phyloP scores from a whole-genome alignment of 2,888 invertebrate genomes.

The Mamestra brassicae region DNA sequence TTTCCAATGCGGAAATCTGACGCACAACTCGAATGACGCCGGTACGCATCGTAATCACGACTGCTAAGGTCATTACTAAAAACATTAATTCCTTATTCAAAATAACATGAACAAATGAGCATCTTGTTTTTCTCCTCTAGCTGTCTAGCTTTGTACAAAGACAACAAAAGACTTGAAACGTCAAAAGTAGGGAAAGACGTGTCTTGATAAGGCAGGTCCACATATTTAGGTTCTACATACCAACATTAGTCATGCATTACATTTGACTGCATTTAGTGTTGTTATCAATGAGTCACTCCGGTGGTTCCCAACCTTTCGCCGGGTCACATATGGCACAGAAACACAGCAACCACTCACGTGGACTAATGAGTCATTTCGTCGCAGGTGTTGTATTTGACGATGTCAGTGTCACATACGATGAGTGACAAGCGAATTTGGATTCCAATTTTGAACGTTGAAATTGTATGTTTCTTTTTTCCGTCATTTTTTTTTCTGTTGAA shows the following conservation, averaged over 20 bases:
- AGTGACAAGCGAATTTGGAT: conserved; percentile 50
- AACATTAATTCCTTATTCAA: neutral
- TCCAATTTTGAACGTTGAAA: neutral
- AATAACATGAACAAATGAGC: conserved; percentile 15
- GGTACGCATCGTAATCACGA: conserved; percentile 2
- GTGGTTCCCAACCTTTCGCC: conserved; percentile 72
- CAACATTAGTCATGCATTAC: conserved; percentile 60
- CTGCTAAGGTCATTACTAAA: conserved; percentile 30
- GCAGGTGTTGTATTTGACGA: conserved; percentile 68
- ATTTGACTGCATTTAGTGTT: conserved; percentile 59
- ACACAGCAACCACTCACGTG: conserved; percentile 60
- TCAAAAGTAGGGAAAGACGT: conserved; percentile 21
- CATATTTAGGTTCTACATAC: conserved; percentile 45
- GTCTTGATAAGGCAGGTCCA: conserved; percentile 20
- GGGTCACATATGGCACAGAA: conserved; percentile 70
- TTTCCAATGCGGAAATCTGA: conserved; percentile 34
- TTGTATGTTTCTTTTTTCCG: neutral
- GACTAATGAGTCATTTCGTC: conserved; percentile 67
- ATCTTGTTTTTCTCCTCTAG: neutral
- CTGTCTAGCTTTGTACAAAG: neutral
- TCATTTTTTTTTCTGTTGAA: neutral
- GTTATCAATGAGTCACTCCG: conserved; percentile 70
- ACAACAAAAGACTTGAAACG: conserved; percentile 26
- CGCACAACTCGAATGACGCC: conserved; percentile 7
- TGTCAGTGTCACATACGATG: conserved; percentile 34